Evolutionary conservation across 1,140 invertebrate genomes (phyloP), one percentile per base, ranked within the genome.

Genomic region (Halictus rubicundus): DNA sequence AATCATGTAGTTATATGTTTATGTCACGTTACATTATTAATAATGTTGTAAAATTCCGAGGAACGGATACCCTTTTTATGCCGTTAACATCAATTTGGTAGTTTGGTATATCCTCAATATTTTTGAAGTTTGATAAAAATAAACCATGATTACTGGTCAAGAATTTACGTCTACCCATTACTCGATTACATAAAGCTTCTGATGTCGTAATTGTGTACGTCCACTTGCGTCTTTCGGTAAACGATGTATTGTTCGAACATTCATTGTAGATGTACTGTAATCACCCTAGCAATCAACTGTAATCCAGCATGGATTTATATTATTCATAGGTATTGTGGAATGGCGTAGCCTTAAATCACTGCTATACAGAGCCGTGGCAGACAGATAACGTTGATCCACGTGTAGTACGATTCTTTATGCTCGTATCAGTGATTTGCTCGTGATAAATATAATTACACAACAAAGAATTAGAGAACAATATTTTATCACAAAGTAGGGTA

Each of bases 221-320:
- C 9, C 39, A 52, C 49, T 64, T 49, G 60, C 61, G 57, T 83
- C 72, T 83, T 79, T 27, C 42, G 69, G 42, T 32, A 52, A 83
- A 70, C 27, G 61, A 61, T 42, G 61, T 32, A 65, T 82, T 77
- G 68, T 77, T 61, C 42, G 63, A 37, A 4, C 42, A 10, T 57
- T 19, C 46, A 42, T 49, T 27, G 63, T 57, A n/a, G 23, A 83
- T 66, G 69, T 63, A 61, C 60, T 5, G 19, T 39, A 14, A 75
- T 57, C 23, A 0, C 23, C 16, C 27, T 61, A 12, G 77, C 60
- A 37, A 73, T 76, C 71, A 49, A 46, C 46, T 19, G 6, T 49
- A 68, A 57, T 63, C 21, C 23, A 14, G 23, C 52, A 19, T 54
- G 63, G 27, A 27, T 49, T 63, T 12, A 19, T 5, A 10, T n/a